A percentile compares a stretch with the other conserved stretches of the same genome.
phyloP scores from a whole-genome alignment of 2,797 vertebrate species.

The Neopelma chrysocephalum region DNA sequence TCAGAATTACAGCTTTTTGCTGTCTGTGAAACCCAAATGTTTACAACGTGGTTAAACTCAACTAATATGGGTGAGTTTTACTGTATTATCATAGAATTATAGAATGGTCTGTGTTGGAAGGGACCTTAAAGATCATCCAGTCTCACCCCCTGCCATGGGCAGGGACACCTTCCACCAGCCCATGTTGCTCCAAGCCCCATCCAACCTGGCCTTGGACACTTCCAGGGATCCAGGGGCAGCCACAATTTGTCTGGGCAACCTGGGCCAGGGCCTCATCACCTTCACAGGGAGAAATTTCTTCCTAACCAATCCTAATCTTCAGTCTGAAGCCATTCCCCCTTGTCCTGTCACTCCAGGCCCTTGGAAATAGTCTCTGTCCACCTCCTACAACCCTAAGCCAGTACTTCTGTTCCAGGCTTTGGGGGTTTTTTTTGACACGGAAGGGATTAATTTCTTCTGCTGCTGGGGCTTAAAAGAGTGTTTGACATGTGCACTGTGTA shows the following conservation, averaged over 20 bases:
- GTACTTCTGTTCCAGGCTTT: background rate
- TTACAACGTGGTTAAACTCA: background rate
- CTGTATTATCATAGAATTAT: background rate
- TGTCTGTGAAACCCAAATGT: background rate
- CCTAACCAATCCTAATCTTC: too few species aligned
- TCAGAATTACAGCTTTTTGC: background rate
- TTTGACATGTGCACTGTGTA: background rate
- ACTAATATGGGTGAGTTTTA: background rate
- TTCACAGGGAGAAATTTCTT: accelerated
- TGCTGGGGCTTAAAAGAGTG: background rate
- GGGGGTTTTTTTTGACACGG: accelerated
- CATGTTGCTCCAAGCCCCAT: background rate
- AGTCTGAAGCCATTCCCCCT: too few species aligned
- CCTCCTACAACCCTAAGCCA: background rate
- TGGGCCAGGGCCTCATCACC: background rate
- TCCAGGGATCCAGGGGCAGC: background rate
- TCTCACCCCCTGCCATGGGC: accelerated
- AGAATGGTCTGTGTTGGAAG: background rate
- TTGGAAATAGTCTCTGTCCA: background rate
- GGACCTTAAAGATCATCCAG: accelerated
- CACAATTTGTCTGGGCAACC: background rate
- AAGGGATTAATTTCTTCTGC: background rate
- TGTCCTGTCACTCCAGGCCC: background rate
- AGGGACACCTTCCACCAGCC: background rate
- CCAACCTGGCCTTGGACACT: background rate